phyloP scores from a whole-genome alignment of 2,888 invertebrate species.

The Netelia melanura region DNA sequence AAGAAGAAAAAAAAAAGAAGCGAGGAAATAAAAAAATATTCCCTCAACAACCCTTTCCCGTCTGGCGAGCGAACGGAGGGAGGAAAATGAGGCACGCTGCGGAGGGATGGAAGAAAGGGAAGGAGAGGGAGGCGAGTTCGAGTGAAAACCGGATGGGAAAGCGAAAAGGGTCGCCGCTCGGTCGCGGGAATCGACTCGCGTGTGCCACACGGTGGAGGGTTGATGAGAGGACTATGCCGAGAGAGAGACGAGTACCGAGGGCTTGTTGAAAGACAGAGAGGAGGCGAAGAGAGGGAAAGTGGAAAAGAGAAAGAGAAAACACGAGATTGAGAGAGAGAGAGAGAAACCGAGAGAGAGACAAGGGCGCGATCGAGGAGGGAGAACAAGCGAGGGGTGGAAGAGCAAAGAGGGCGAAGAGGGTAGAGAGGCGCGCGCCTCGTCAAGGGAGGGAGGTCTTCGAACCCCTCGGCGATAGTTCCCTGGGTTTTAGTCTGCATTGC shows the following conservation, averaged over 20 bases:
- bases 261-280: constrained; percentile 8
- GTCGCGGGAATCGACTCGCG: constrained; percentile 65
- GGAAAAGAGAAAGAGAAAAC: neutral
- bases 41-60: constrained; percentile 60
- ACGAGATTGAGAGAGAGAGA: constrained; percentile 3
- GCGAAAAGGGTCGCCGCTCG: constrained; percentile 61
- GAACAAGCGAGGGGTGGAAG: constrained; percentile 51
- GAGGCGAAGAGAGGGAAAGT: constrained; percentile 3
- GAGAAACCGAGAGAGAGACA: constrained; percentile 2
- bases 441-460: constrained; percentile 73
- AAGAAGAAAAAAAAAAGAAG: neutral
- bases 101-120: neutral
- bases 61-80: constrained; percentile 40
- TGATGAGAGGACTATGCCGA: constrained; percentile 13
- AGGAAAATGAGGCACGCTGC: constrained; percentile 9
- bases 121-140: constrained; percentile 12
- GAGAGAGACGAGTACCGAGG: neutral
- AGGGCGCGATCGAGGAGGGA: constrained; percentile 16
- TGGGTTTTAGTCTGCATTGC: constrained; percentile 81
- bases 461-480: constrained; percentile 75
- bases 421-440: neutral
- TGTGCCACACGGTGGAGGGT: constrained; percentile 24
- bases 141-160: constrained; percentile 57
- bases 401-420: constrained; percentile 43
- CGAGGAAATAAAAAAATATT: constrained; percentile 6